Conservation (phyloP, 2,113 vertebrate species). For the Nettapus auritus region DNA sequence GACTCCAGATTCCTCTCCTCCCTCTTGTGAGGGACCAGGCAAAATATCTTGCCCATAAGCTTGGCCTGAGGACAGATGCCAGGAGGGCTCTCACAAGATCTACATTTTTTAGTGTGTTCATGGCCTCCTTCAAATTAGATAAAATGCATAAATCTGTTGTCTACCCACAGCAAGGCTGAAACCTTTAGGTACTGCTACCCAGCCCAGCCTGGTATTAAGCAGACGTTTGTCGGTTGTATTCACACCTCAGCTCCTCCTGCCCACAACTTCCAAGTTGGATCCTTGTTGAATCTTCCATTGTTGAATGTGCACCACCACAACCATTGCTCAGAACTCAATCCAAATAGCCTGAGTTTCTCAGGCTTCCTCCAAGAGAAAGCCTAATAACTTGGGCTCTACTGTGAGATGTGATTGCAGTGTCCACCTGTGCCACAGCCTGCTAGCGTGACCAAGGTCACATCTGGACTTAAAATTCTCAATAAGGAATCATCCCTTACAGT, state of each 20-base stretch:
- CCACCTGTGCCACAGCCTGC: background rate
- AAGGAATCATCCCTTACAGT: background rate
- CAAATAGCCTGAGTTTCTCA: background rate
- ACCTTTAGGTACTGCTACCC: rapidly evolving
- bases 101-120: background rate
- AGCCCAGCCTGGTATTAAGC: background rate
- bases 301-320: background rate
- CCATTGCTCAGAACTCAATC: background rate
- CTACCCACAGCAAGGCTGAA: background rate
- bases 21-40: background rate
- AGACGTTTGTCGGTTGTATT: background rate
- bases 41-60: background rate
- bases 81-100: background rate
- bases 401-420: background rate
- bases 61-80: background rate
- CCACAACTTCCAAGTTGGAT: background rate
- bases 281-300: background rate
- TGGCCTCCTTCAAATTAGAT: background rate
- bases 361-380: background rate
- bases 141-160: background rate
- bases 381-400: background rate
- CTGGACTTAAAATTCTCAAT: background rate
- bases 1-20: background rate
- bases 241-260: background rate
- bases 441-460: background rate